phyloP scores from a whole-genome alignment of 2,797 vertebrate genomes.

The Yasuhikotakia modesta region DNA sequence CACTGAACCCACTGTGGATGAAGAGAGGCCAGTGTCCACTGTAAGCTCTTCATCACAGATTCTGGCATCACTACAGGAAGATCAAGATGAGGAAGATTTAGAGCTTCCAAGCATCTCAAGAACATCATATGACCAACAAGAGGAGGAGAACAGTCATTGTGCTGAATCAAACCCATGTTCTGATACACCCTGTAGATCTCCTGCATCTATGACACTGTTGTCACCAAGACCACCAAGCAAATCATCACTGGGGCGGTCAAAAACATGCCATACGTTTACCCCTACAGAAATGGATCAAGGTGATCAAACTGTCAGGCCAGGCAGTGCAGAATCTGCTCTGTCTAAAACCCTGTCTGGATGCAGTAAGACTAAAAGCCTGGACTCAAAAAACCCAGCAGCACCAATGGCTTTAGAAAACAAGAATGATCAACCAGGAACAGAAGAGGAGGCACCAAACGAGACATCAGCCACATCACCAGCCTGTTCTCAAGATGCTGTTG shows the following conservation, averaged over 20 bases:
- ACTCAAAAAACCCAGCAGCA: constrained; percentile 18
- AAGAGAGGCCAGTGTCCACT: constrained; percentile 56
- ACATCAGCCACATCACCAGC: constrained; percentile 25
- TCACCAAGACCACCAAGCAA: constrained; percentile 58
- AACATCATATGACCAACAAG: constrained; percentile 65
- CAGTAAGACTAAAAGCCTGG: constrained; percentile 54
- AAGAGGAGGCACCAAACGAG: constrained; percentile 17
- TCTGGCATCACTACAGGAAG: constrained; percentile 57
- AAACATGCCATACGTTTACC: constrained; percentile 38
- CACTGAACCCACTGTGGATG: constrained; percentile 53
- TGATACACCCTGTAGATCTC: constrained; percentile 38
- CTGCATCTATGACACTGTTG: constrained; percentile 47
- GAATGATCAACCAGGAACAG: constrained; percentile 23
- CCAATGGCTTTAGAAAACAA: constrained; percentile 13
- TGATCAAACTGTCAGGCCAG: constrained; percentile 52
- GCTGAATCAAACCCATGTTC: constrained; percentile 55
- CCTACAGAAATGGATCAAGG: constrained; percentile 20
- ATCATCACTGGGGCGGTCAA: constrained; percentile 61
- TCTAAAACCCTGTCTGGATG: constrained; percentile 53
- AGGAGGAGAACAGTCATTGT: too few relatives aligned
- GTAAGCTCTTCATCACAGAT: constrained; percentile 61
- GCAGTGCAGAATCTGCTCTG: constrained; percentile 17
- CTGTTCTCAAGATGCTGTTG: background rate
- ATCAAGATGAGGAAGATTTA: constrained; percentile 64
- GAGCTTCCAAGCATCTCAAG: constrained; percentile 66